Evolutionary conservation across 64 coral and sea anemone genomes (phyloP), one percentile per base, ranked within the genome.

Genomic region (Pocillopora damicornis): DNA sequence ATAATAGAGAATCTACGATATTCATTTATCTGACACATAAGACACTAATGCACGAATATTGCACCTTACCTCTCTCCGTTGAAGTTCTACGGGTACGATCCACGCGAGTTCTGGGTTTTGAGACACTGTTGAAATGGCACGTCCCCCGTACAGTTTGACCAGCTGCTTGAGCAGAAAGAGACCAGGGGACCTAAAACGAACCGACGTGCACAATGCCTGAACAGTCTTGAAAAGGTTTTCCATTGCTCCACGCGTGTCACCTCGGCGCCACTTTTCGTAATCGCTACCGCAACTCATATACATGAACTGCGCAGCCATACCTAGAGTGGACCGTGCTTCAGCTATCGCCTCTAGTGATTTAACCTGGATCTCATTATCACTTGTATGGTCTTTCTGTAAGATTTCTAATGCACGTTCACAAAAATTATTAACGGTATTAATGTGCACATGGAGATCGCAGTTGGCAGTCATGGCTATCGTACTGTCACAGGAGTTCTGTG

Each of bases 121-220:
- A 26, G 65, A 69, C 4, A 89, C 35, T 17, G n/a, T 22, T 23
- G 60, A 56, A 73, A 89, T 89, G 4, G 88, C 80, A 17, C 74
- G 63, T 59, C 79, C 77, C 37, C 88, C 88, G 71, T 89, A 89
- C 37, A 64, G 77, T 35, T 79, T 89, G 63, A 79, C 77, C 14
- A 89, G 78, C 66, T 89, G 88, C 18, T 89, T 89, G 58, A 89
- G 88, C 0, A 89, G 67, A 59, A 81, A 89, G 13, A 89, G 25
- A 83, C 61, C 63, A 45, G 62, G 80, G 10, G 80, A 83, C 15
- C 35, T 83, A 63, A 63, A 83, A 16, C 7, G 80, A 45, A 14
- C 80, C 1, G 80, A 67, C 1, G 16, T n/a, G 16, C 80, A 83
- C 80, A 83, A 11, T 51, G 15, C 61, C 14, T 67, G 15, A 9